Base-by-base conservation (phyloP, 2,888 invertebrate species). In the Amitus sp. region DNA sequence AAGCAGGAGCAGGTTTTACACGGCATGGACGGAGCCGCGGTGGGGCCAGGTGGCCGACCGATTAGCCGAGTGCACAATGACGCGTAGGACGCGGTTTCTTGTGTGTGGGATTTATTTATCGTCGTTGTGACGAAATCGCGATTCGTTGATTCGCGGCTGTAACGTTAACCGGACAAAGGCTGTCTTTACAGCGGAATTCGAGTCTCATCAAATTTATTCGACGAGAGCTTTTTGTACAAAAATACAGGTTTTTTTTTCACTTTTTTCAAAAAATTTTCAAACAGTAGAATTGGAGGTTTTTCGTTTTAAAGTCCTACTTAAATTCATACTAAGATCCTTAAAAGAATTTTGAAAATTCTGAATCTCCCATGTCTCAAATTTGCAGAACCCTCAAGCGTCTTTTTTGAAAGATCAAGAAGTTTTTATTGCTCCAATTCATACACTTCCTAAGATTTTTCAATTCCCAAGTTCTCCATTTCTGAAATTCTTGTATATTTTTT, bases 21-120 rank as follows among this genome's bases (percentile, higher is more conserved):
- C 56, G 56, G 47, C 43, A 47, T 60, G 56, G 63, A 65, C 59
- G 51, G 67, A 62, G 48, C 40, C 45, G 51, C 23, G 23, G 51
- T 50, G 54, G 67, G n/a, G 56, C 77, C 77, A 77, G 77, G 74
- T 76, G 77, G 75, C 70, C 75, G 71, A 72, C 69, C 73, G 74
- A 77, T 74, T 77, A 71, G 69, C 73, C 62, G 68, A 67, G 71
- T 69, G 67, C 73, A 75, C 76, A 75, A 76, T 76, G 68, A 66
- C 69, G 73, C 73, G 76, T 74, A 71, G 75, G 73, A 18, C 54
- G 65, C 30, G 19, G 52, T 48, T 37, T 57, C 51, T 33, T 52
- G 59, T 60, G n/a, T n/a, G 62, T 57, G 65, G 65, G 68, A 62
- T 69, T 71, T 67, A 67, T 67, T 69, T 64, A 68, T 67, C 58